Evolutionary conservation across 2,113 vertebrate species (phyloP).

Genomic region (Sphaerodactylus townsendi): DNA sequence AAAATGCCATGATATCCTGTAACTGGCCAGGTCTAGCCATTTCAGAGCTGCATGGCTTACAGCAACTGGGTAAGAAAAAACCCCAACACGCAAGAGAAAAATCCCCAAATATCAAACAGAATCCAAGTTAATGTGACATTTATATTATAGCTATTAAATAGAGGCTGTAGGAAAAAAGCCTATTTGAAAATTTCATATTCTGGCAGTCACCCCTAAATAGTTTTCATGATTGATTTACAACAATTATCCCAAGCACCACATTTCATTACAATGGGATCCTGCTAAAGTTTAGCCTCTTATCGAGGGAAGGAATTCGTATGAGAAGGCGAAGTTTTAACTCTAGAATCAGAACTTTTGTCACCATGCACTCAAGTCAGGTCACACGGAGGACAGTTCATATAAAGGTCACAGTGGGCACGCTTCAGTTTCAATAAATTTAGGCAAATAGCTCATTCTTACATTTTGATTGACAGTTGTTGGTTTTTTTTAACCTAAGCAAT

Average conservation of each 20-base stretch:
- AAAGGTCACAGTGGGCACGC: constrained; percentile 49
- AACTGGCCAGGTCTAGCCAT: constrained; percentile 69
- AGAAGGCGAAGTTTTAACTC: constrained; percentile 63
- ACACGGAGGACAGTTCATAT: constrained; percentile 39
- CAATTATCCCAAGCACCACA: constrained; percentile 79
- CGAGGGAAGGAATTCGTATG: constrained; percentile 56
- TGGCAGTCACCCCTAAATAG: constrained; percentile 60
- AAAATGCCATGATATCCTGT: constrained; percentile 70
- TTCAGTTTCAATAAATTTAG: constrained; percentile 51
- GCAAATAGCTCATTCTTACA: constrained; percentile 32
- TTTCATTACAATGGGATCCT: constrained; percentile 68
- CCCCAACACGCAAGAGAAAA: constrained; percentile 35
- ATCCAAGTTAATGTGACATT: constrained; percentile 64
- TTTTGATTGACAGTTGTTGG: not conserved
- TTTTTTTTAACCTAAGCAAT: constrained; percentile 53
- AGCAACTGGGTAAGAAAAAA: constrained; percentile 44
- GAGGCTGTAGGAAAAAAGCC: constrained; percentile 44
- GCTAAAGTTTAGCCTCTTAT: constrained; percentile 61
- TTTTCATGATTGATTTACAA: constrained; percentile 53
- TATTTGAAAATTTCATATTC: constrained; percentile 54
- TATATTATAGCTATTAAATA: constrained; percentile 61
- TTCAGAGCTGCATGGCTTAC: constrained; percentile 62
- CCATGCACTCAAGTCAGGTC: constrained; percentile 28
- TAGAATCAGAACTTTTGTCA: constrained; percentile 59
- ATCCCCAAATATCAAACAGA: constrained; percentile 53